These are phyloP conservation scores for Crepidodera aurea DNA, from an alignment of 2,888 invertebrate species.

Conservation along the genomic window DNA sequence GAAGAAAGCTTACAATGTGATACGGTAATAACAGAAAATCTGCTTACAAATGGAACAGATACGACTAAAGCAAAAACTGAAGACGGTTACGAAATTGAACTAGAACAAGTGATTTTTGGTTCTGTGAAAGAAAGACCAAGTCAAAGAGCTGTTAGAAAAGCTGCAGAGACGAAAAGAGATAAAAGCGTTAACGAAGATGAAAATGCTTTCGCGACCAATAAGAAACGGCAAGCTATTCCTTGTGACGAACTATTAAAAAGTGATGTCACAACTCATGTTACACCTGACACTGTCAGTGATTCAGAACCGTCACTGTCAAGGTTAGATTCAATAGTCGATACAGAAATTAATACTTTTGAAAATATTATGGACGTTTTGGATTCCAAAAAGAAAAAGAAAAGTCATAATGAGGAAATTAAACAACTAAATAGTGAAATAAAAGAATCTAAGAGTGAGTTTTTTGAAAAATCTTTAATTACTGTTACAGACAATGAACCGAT, in stretches of 20 bases:
- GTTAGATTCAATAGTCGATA: constrained; percentile 57
- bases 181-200: constrained; percentile 56
- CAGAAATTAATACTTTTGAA: constrained; percentile 57
- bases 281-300: constrained; percentile 36
- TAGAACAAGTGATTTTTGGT: constrained; percentile 70
- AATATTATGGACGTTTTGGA: constrained; percentile 57
- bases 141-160: constrained; percentile 31
- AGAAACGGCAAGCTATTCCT: constrained; percentile 50
- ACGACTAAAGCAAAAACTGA: not conserved
- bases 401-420: constrained; percentile 5
- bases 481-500: constrained; percentile 29
- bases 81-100: constrained; percentile 42
- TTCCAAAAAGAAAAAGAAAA: constrained; percentile 34
- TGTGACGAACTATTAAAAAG: constrained; percentile 44
- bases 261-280: constrained; percentile 40
- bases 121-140: constrained; percentile 67
- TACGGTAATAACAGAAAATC: constrained; percentile 34
- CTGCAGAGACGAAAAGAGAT: constrained; percentile 34
- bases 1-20: constrained; percentile 22
- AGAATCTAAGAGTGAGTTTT: constrained; percentile 11
- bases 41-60: constrained; percentile 24
- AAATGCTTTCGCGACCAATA: constrained; percentile 46
- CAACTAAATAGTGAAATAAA: not conserved
- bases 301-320: constrained; percentile 51
- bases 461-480: constrained; percentile 20